Percentiles rank a stretch among this genome's conserved stretches.
phyloP scores from a whole-genome alignment of 2,113 vertebrate genomes.

The Cyprinus carpio region DNA sequence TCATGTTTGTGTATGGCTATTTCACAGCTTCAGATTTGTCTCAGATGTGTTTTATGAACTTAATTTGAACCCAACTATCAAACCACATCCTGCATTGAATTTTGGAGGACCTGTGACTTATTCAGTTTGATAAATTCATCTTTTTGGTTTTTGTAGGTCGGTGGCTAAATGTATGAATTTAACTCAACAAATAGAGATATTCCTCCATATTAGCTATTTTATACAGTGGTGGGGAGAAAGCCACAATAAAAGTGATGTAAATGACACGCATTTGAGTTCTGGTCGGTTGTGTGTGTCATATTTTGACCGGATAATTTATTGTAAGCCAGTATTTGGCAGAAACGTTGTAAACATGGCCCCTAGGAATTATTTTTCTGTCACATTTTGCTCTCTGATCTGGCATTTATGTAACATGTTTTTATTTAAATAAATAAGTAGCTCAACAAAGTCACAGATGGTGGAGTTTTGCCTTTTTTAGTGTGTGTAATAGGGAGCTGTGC shows the following conservation, averaged over 20 bases:
- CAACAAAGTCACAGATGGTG: constrained; percentile 48
- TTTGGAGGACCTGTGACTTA: not conserved
- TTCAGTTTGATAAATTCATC: not conserved
- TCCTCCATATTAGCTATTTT: not conserved
- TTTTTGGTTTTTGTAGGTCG: not conserved
- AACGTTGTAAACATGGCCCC: not conserved
- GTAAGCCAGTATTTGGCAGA: not conserved
- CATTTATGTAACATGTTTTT: constrained; percentile 28
- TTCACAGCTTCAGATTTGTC: not conserved
- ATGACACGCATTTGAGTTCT: not conserved
- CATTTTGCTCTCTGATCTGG: constrained; percentile 5
- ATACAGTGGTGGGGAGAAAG: not conserved
- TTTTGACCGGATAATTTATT: not conserved
- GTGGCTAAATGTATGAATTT: not conserved
- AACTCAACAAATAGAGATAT: not conserved
- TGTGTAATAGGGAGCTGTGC: constrained; percentile 7
- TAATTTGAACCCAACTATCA: not conserved
- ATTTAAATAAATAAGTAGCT: constrained; percentile 33
- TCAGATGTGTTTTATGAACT: not conserved
- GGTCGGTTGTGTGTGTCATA: not conserved
- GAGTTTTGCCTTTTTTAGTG: constrained; percentile 37
- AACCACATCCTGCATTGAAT: not conserved
- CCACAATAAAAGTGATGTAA: not conserved
- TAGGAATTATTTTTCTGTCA: not conserved
- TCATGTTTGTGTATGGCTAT: not conserved